These are phyloP conservation scores for Tragelaphus buxtoni DNA, from an alignment of 2,113 vertebrate species.

Conservation along the genomic window DNA sequence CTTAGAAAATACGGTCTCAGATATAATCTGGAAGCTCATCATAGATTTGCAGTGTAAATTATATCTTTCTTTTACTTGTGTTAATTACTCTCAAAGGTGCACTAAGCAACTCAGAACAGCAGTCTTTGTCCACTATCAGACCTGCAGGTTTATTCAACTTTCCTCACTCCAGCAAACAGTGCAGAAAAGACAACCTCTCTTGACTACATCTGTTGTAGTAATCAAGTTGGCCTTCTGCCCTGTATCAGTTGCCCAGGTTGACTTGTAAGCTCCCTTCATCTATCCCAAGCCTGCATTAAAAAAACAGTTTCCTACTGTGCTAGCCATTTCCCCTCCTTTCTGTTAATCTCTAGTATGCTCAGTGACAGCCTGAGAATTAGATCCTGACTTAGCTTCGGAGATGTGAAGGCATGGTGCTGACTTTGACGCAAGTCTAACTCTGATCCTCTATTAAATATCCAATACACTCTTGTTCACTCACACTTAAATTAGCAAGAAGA, in stretches of 20 bases:
- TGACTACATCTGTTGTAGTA: accelerated
- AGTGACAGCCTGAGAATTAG: not conserved
- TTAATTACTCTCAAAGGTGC: not conserved
- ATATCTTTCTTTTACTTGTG: not conserved
- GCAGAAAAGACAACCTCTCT: not conserved
- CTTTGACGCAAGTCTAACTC: not conserved
- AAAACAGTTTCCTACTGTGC: not conserved
- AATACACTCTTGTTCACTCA: not conserved
- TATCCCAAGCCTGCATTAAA: not conserved
- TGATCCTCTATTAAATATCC: not conserved
- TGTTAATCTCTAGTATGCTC: not conserved
- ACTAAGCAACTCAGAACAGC: not conserved
- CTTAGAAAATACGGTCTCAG: not conserved
- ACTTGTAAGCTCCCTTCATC: not conserved
- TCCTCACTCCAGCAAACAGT: not conserved
- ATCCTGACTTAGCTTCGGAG: not conserved
- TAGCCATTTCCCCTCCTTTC: not conserved
- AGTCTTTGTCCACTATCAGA: not conserved
- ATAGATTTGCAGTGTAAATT: not conserved
- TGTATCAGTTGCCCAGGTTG: not conserved
- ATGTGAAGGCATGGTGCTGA: not conserved
- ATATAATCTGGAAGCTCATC: not conserved
- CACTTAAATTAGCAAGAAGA: not conserved
- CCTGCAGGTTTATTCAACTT: accelerated
- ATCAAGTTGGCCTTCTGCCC: not conserved